Evolutionary conservation across 2,113 vertebrate genomes (phyloP).

Genomic region (Neogobius melanostomus): DNA sequence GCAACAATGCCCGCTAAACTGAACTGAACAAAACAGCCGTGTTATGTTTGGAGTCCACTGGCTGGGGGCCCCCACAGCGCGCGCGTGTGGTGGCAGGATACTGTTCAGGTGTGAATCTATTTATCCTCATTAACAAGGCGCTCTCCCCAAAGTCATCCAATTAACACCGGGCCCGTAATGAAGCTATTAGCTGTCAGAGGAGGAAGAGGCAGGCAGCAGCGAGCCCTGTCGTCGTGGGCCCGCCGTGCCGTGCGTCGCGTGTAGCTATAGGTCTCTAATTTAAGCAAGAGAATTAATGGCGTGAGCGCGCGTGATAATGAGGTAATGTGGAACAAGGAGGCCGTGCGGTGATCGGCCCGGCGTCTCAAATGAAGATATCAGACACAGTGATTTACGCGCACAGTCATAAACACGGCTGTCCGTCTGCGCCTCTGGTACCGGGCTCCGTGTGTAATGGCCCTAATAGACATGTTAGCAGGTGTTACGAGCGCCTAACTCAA

Average conservation of each 20-base stretch:
- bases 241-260: constrained; percentile 46
- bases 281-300: constrained; percentile 96
- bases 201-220: constrained; percentile 82
- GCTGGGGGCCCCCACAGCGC: constrained; percentile 54
- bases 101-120: constrained; percentile 95
- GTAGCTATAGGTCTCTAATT: constrained; percentile 74
- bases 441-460: neutral
- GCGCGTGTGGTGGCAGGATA: constrained; percentile 70
- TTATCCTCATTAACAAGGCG: constrained; percentile 93
- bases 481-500: constrained; percentile 31
- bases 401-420: constrained; percentile 62
- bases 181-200: constrained; percentile 98
- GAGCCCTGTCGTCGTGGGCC: constrained; percentile 85
- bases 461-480: constrained; percentile 17
- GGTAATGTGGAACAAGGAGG: constrained; percentile 93
- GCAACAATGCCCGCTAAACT: too few relatives aligned
- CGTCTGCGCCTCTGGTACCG: constrained; percentile 3
- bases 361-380: constrained; percentile 88
- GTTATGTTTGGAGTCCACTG: constrained; percentile 23
- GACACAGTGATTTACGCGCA: constrained; percentile 77
- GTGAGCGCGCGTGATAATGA: constrained; percentile 94
- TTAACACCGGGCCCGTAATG: constrained; percentile 93
- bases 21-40: constrained; percentile 13
- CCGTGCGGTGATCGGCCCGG: constrained; percentile 82
- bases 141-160: constrained; percentile 93